Evolutionary conservation across 2,113 vertebrate genomes (phyloP).

Genomic region (Neopipo cinnamomea): DNA sequence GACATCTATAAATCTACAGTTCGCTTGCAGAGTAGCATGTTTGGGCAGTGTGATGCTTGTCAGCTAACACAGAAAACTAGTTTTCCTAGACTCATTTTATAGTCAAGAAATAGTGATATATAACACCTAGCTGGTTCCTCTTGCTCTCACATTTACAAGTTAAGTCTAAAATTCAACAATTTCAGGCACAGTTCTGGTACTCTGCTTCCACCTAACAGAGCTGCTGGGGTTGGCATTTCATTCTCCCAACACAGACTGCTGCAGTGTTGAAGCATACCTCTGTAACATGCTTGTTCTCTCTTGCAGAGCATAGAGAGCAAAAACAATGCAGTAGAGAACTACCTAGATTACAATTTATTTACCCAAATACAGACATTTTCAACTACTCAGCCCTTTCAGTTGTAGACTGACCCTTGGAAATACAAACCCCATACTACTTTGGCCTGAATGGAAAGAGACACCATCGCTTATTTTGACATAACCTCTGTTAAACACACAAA

Average conservation of each 20-base stretch:
- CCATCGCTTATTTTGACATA: not conserved
- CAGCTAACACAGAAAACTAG: not conserved
- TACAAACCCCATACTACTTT: not conserved
- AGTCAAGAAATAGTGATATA: not conserved
- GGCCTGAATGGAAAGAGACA: not conserved
- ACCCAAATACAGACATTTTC: not conserved
- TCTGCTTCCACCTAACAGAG: not conserved
- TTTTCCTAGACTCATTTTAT: not conserved
- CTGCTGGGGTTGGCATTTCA: not conserved
- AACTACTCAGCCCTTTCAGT: not conserved
- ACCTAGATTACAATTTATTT: not conserved
- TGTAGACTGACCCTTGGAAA: not conserved
- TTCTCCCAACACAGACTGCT: not conserved
- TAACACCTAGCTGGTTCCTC: not conserved
- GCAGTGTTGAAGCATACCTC: not conserved
- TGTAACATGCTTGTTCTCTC: not conserved
- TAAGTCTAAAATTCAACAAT: not conserved
- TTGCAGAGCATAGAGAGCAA: not conserved
- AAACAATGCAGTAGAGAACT: not conserved
- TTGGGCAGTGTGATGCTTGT: not conserved
- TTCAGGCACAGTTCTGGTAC: not conserved
- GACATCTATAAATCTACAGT: not conserved
- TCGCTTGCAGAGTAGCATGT: not conserved
- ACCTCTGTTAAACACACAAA: not conserved
- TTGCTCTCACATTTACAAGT: not conserved